Percentiles rank a stretch among this genome's conserved stretches.
These are phyloP conservation scores for Planiliza haematocheilus DNA, from an alignment of 2,113 vertebrate genomes.

Conservation along the genomic window DNA sequence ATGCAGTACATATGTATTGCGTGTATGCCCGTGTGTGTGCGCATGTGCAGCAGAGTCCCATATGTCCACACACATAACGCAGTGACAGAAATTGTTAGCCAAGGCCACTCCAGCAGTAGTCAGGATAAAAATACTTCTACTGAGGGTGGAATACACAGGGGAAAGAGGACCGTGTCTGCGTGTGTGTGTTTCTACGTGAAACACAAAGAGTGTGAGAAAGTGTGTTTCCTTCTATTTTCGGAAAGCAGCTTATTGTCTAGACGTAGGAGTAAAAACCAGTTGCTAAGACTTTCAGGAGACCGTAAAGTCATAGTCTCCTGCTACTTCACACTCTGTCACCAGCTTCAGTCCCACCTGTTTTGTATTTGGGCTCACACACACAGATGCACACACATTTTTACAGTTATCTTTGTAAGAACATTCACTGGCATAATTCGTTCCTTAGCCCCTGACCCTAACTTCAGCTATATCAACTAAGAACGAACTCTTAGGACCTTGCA, in stretches of 20 bases:
- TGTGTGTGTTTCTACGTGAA: background rate
- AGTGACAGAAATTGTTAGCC: conserved; percentile 23
- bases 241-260: conserved; percentile 2
- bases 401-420: too few relatives aligned
- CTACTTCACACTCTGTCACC: background rate
- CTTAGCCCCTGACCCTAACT: too few relatives aligned
- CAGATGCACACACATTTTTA: background rate
- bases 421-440: background rate
- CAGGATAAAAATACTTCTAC: conserved; percentile 42
- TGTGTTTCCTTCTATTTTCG: conserved; percentile 4
- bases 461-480: background rate
- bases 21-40: background rate
- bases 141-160: conserved; percentile 25
- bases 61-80: conserved; percentile 16
- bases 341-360: conserved; percentile 10
- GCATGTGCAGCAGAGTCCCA: background rate
- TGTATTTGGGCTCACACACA: background rate
- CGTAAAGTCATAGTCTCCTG: background rate
- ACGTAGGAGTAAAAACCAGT: background rate
- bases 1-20: background rate
- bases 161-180: background rate
- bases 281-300: background rate
- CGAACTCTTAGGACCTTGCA: too few relatives aligned
- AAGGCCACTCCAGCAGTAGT: conserved; percentile 10
- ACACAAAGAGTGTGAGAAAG: background rate